Evolutionary conservation across 1,140 invertebrate species (phyloP), one percentile per base, ranked within the genome.

Genomic region (Tetramorium alpestre): DNA sequence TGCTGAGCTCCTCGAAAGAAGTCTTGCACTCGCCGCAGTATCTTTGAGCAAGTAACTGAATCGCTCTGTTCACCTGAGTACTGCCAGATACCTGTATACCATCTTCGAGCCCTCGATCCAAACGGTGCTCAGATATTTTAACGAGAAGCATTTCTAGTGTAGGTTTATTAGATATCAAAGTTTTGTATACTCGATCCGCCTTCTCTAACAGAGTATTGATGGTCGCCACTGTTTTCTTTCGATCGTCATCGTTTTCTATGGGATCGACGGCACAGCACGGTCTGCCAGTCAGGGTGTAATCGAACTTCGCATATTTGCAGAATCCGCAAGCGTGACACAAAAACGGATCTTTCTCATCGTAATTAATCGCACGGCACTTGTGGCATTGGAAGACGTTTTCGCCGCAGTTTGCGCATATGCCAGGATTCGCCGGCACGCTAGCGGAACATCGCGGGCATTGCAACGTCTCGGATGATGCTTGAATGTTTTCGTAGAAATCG

Each of bases 261-360:
- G 98, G 98, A 96, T 99, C 99, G 0, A 99, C 99, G 28, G 98
- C 98, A 95, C 98, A 99, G 92, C 98, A 99, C 0, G 98, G 97
- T 58, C 98, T 97, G 2, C 98, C 98, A 4, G 97, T 98, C 67
- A 99, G 96, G 11, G 98, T 98, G 93, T 98, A 99, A 95, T 99
- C 99, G 94, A 99, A 99, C 95, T 99, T 99, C n/a, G 99, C 99
- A 95, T 99, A 99, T 95, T 99, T 99, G 96, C 99, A 99, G 95
- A 99, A 99, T 2, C 99, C 99, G 95, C 99, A 99, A 10, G 99
- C 98, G 95, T 99, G 99, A 94, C 99, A 99, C 16, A 99, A 95
- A 96, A 99, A 99, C 2, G 99, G 99, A 96, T 99, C 99, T 94
- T 99, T 99, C 94, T 99, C 99, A 94, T 99, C 99, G 95, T 99